These are phyloP conservation scores for Acrobasis suavella DNA, from an alignment of 2,888 invertebrate genomes.

Conservation along the genomic window DNA sequence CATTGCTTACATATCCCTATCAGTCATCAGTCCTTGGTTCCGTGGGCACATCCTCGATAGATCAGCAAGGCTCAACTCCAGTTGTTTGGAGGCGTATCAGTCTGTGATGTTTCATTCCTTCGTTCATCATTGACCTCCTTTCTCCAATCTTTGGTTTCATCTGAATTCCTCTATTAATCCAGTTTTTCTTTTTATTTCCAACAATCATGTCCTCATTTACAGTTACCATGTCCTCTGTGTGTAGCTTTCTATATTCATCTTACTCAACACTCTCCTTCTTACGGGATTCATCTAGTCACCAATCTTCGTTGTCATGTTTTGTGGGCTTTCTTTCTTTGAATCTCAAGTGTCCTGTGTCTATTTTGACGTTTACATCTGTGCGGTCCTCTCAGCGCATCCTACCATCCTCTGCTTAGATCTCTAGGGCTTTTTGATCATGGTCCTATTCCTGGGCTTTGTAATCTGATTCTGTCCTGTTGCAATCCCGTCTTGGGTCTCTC, in stretches of 20 bases:
- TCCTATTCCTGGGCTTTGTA: neutral
- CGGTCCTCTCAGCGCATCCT: no score
- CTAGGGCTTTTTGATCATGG: neutral
- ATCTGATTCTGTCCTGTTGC: neutral
- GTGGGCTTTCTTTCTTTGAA: no score
- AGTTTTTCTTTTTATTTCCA: no score
- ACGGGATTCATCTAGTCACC: no score
- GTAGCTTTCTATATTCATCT: no score
- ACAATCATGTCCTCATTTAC: no score
- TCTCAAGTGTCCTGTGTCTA: no score
- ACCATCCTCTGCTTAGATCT: no score
- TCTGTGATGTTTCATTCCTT: neutral
- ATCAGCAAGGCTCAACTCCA: neutral
- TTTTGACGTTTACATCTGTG: no score
- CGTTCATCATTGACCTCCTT: neutral
- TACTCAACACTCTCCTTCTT: no score
- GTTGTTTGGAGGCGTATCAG: neutral
- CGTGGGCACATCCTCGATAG: neutral
- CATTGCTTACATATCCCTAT: slow-evolving; percentile 52
- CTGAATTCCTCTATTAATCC: neutral
- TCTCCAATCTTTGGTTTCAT: neutral
- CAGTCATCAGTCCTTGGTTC: neutral
- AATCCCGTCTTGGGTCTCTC: neutral
- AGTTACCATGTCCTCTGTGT: no score
- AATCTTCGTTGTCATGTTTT: no score